Evolutionary conservation across 2,888 invertebrate species (phyloP).

Genomic region (Alentia gelatinosa): DNA sequence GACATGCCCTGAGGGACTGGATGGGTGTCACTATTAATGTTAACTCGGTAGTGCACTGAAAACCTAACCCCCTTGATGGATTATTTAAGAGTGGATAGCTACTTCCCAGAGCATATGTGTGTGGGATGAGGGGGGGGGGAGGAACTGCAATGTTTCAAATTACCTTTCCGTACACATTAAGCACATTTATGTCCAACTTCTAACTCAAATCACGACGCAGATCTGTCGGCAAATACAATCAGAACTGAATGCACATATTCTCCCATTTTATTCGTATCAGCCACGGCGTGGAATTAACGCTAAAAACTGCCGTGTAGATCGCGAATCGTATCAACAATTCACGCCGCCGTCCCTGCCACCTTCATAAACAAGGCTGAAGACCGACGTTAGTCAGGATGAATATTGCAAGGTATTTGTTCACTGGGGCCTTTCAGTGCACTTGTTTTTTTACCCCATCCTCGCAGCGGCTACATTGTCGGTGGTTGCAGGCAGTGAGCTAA

Average conservation of each 20-base stretch:
- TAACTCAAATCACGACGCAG: not conserved
- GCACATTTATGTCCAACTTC: not conserved
- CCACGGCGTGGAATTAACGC: not conserved
- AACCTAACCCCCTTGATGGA: too few species aligned
- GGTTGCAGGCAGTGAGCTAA: constrained; percentile 19
- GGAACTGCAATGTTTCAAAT: not conserved
- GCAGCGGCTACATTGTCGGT: not conserved
- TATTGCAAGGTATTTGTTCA: constrained; percentile 39
- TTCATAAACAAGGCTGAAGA: not conserved
- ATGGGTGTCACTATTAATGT: too few species aligned
- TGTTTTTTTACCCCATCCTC: not conserved
- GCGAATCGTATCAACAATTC: not conserved
- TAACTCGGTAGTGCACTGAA: too few species aligned
- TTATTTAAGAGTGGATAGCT: too few species aligned
- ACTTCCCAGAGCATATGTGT: too few species aligned
- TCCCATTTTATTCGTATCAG: not conserved
- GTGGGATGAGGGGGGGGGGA: too few species aligned
- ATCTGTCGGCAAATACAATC: not conserved
- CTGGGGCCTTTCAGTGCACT: constrained; percentile 35
- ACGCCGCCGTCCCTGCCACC: not conserved
- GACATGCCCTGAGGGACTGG: too few species aligned
- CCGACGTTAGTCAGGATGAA: not conserved
- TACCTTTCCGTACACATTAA: not conserved
- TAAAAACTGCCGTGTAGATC: not conserved
- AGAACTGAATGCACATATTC: constrained; percentile 12